Conservation (phyloP, 2,888 invertebrate species). For the Eledona agricola region DNA sequence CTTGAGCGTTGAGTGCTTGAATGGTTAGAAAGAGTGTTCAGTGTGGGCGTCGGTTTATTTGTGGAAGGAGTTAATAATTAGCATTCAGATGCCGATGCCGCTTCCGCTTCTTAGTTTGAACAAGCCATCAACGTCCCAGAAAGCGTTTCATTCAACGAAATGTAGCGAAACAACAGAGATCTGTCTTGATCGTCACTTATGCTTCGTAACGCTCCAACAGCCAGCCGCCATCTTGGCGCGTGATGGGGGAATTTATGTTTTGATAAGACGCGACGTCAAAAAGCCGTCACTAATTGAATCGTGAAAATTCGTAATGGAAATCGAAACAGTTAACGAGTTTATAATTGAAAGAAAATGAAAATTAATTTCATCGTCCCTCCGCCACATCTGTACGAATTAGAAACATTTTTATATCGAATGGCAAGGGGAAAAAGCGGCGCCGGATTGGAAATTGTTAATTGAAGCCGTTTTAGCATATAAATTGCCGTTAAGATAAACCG, state of each 20-base stretch:
- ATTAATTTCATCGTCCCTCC: conserved; percentile 28
- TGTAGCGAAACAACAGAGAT: conserved; percentile 40
- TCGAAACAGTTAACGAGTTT: conserved; percentile 34
- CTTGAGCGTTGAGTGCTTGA: too few species aligned
- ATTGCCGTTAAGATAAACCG: conserved; percentile 9
- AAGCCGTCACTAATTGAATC: conserved; percentile 35
- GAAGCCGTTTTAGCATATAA: conserved; percentile 21
- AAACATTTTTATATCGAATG: conserved; percentile 10
- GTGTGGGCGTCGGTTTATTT: too few species aligned
- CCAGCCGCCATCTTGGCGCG: conserved; percentile 36
- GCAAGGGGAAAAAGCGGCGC: conserved; percentile 1
- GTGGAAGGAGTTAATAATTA: too few species aligned
- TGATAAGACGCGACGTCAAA: conserved; percentile 33
- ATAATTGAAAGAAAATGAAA: conserved; percentile 34
- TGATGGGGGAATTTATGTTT: conserved; percentile 30
- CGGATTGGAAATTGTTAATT: conserved; percentile 20
- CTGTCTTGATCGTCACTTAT: conserved; percentile 43
- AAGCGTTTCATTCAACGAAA: conserved; percentile 32
- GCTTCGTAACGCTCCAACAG: conserved; percentile 39
- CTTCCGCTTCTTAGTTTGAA: conserved; percentile 18
- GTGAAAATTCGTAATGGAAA: conserved; percentile 29
- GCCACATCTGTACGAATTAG: conserved; percentile 28
- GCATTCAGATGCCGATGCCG: too few species aligned
- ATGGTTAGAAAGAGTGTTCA: too few species aligned
- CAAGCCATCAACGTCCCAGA: conserved; percentile 27